Percentiles rank a stretch among this genome's conserved stretches.
Evolutionary conservation across 1,140 invertebrate genomes (phyloP).

Genomic region (Lineus longissimus): DNA sequence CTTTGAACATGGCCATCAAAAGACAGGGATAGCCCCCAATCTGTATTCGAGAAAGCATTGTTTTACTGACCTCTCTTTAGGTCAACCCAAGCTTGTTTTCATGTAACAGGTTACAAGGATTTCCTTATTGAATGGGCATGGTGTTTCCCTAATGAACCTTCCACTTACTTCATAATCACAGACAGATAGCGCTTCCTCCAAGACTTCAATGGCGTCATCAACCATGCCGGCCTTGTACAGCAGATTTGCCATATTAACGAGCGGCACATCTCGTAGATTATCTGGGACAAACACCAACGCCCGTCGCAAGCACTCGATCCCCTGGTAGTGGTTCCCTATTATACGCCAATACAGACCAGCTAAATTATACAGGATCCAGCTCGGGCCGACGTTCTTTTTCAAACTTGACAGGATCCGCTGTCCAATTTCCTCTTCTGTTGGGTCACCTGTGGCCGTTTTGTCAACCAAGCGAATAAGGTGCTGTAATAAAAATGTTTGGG

Average conservation of each 20-base stretch:
- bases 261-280: constrained; percentile 71
- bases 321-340: constrained; percentile 71
- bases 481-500: not conserved
- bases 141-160: too few relatives aligned
- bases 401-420: constrained; percentile 70
- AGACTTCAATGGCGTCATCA: constrained; percentile 72
- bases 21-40: too few relatives aligned
- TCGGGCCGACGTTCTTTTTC: constrained; percentile 65
- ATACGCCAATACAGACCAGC: constrained; percentile 81
- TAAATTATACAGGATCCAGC: constrained; percentile 79
- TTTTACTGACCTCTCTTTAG: too few relatives aligned
- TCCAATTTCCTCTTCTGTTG: constrained; percentile 68
- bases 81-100: too few relatives aligned
- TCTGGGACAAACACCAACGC: constrained; percentile 72
- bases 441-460: constrained; percentile 14
- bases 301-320: constrained; percentile 75
- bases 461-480: constrained; percentile 27
- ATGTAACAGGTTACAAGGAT: too few relatives aligned
- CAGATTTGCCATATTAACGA: constrained; percentile 77
- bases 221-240: constrained; percentile 64
- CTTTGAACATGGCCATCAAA: too few relatives aligned
- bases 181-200: constrained; percentile 73
- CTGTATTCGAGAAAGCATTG: too few relatives aligned
- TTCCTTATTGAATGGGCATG: too few relatives aligned
- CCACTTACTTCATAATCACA: constrained; percentile 65